Evolutionary conservation across 2,113 vertebrate species (phyloP).

Genomic region (Siniperca chuatsi): DNA sequence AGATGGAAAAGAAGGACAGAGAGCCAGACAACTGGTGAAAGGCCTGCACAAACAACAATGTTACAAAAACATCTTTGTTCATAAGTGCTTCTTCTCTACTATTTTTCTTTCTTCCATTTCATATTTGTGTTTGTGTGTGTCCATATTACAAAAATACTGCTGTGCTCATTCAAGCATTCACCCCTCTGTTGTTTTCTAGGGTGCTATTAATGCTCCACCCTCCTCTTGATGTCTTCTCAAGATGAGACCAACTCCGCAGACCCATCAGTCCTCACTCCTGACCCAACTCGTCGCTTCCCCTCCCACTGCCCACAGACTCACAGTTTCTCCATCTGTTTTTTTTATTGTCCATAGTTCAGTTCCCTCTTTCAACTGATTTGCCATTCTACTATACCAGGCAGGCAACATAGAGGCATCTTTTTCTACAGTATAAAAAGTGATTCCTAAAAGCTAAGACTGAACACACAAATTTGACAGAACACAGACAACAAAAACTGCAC

Average conservation of each 20-base stretch:
- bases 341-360: conserved; percentile 62
- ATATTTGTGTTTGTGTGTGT: conserved; percentile 2
- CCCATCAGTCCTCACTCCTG: conserved; percentile 64
- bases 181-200: conserved; percentile 32
- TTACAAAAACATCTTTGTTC: conserved; percentile 11
- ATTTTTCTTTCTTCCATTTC: not conserved
- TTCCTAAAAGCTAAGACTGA: conserved; percentile 8
- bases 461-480: conserved; percentile 26
- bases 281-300: conserved; percentile 56
- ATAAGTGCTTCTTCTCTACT: not conserved
- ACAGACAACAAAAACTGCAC: conserved; percentile 17
- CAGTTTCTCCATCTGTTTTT: conserved; percentile 68
- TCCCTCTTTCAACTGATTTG: conserved; percentile 57
- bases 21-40: conserved; percentile 36
- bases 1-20: conserved; percentile 55
- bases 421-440: conserved; percentile 10
- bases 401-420: conserved; percentile 26
- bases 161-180: not conserved
- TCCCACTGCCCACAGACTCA: conserved; percentile 65
- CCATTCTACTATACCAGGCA: conserved; percentile 36
- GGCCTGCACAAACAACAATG: conserved; percentile 17
- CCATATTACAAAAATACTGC: not conserved
- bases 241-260: conserved; percentile 66
- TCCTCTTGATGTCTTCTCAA: conserved; percentile 76
- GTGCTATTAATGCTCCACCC: conserved; percentile 45